A percentile compares a stretch with the other conserved stretches of the same genome.
Evolutionary conservation across 2,888 invertebrate genomes (phyloP).

Genomic region (Drosophila mayaguana): DNA sequence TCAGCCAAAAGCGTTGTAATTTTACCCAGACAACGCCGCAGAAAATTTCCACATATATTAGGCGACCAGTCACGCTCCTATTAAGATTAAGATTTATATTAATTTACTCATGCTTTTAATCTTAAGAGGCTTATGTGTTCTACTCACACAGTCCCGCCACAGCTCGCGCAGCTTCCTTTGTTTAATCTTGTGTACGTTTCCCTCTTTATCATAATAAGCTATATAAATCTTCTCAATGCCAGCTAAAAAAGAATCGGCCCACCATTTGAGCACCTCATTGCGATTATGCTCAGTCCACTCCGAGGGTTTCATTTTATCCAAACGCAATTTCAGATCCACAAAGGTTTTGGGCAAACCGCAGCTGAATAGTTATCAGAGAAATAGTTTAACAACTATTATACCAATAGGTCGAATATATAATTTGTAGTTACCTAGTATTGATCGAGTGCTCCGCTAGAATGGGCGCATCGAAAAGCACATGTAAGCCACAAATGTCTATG

Average conservation of each 20-base stretch:
- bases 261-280: slow-evolving; percentile 52
- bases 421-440: slow-evolving; percentile 24
- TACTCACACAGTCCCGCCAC: slow-evolving; percentile 48
- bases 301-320: slow-evolving; percentile 36
- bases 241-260: slow-evolving; percentile 49
- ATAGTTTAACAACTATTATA: neutral
- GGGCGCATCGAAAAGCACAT: slow-evolving; percentile 59
- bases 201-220: slow-evolving; percentile 34
- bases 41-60: slow-evolving; percentile 41
- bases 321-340: slow-evolving; percentile 50
- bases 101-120: neutral
- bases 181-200: slow-evolving; percentile 25
- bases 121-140: no score
- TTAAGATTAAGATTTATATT: no score
- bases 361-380: neutral
- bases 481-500: slow-evolving; percentile 20
- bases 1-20: slow-evolving; percentile 23
- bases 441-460: slow-evolving; percentile 26
- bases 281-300: slow-evolving; percentile 46
- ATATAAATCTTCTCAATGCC: slow-evolving; percentile 48
- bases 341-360: slow-evolving; percentile 3
- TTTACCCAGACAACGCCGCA: slow-evolving; percentile 30
- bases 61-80: slow-evolving; percentile 52
- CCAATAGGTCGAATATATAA: no score
- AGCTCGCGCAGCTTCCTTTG: slow-evolving; percentile 22